phyloP scores from a whole-genome alignment of 2,797 vertebrate genomes.

The Petrocephalus sullivani region DNA sequence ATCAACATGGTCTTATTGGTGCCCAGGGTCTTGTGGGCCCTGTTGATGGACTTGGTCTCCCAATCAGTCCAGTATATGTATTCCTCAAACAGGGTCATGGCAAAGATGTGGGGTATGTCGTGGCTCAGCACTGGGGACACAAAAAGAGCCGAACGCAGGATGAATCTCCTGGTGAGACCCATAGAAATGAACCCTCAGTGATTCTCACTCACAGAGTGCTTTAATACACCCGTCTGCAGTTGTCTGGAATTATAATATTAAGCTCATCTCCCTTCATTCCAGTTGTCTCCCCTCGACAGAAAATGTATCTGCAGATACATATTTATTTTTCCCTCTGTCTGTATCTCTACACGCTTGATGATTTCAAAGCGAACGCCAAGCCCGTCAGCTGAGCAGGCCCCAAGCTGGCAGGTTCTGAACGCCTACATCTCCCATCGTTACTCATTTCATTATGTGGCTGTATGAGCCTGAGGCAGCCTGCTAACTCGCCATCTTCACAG shows the following conservation, averaged over 20 bases:
- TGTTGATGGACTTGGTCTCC: slow-evolving; percentile 98
- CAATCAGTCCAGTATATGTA: slow-evolving; percentile 98
- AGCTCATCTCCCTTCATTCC: not conserved
- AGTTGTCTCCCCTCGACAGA: not conserved
- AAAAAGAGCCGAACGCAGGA: not conserved
- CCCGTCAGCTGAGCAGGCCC: not conserved
- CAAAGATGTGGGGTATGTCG: slow-evolving; percentile 97
- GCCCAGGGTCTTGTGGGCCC: slow-evolving; percentile 81
- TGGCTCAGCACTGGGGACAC: slow-evolving; percentile 50
- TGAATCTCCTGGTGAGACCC: not conserved
- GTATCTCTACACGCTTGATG: not conserved
- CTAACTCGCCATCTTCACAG: not conserved
- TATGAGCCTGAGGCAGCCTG: not conserved
- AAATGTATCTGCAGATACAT: not conserved
- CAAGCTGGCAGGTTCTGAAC: not conserved
- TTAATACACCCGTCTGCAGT: not conserved
- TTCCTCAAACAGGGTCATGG: slow-evolving; percentile 95
- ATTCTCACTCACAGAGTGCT: not conserved
- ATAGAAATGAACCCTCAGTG: not conserved
- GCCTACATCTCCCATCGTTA: not conserved
- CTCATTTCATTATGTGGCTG: not conserved
- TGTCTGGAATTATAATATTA: not conserved
- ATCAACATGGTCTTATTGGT: slow-evolving; percentile 85
- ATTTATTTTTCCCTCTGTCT: not conserved
- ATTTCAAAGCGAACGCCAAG: not conserved